Conservation (phyloP, 1,140 invertebrate species). For the Nylanderia fulva region DNA sequence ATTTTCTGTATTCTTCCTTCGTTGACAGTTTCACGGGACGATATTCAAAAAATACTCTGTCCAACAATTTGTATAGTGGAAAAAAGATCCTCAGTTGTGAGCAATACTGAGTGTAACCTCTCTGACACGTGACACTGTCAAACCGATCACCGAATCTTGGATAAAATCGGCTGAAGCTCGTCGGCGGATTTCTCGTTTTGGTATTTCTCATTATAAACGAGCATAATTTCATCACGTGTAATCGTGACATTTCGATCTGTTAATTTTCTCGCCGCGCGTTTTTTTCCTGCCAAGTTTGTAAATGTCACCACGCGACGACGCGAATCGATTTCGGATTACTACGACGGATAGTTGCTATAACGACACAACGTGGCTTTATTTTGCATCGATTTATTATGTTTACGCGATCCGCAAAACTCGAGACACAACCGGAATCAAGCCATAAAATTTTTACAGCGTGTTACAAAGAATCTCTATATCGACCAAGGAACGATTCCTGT, state of each 20-base stretch:
- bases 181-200: conserved; percentile 28
- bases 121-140: conserved; percentile 15
- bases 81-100: conserved; percentile 22
- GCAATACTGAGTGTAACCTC: conserved; percentile 70
- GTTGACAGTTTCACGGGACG: background rate
- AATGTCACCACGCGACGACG: background rate
- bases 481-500: too few species aligned
- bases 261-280: background rate
- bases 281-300: background rate
- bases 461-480: too few species aligned
- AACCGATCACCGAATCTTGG: background rate
- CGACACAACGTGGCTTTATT: background rate
- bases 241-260: conserved; percentile 71
- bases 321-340: background rate
- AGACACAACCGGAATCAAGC: background rate
- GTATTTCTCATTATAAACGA: background rate
- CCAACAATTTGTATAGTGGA: conserved; percentile 56
- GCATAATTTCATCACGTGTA: conserved; percentile 61
- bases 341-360: conserved; percentile 7
- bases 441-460: background rate
- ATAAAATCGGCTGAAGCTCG: conserved; percentile 26
- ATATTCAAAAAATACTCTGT: background rate
- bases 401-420: background rate
- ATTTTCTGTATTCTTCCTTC: background rate
- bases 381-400: background rate